Percentiles rank a stretch among this genome's conserved stretches.
Conservation (phyloP, 2,888 invertebrate genomes). For the Melinopterus prodromus region DNA sequence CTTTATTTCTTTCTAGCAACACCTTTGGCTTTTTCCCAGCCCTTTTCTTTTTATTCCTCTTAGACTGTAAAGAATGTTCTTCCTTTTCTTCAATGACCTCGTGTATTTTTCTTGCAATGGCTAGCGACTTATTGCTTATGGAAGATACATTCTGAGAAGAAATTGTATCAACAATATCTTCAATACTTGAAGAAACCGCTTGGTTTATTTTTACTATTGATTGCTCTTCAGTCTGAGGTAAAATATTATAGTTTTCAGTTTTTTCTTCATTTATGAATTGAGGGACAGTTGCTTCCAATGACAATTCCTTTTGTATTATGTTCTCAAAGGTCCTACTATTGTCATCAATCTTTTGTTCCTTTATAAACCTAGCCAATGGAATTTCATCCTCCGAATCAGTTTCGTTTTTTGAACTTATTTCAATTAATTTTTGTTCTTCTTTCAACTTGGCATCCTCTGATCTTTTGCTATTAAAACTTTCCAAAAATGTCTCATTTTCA, state of each 20-base stretch:
- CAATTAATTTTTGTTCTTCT: slow-evolving; percentile 7
- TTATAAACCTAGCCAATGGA: slow-evolving; percentile 42
- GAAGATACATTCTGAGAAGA: no score
- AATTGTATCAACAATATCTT: no score
- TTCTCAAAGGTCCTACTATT: neutral
- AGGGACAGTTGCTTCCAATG: no score
- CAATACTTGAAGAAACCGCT: no score
- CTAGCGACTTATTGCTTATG: no score
- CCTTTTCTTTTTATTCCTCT: neutral
- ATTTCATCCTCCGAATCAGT: slow-evolving; percentile 50
- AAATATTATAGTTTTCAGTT: neutral
- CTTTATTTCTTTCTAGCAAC: neutral
- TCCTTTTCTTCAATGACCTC: neutral
- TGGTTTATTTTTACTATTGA: no score
- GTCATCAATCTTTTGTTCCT: slow-evolving; percentile 19
- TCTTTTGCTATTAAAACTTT: slow-evolving; percentile 4
- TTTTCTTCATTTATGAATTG: neutral
- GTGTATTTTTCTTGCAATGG: neutral
- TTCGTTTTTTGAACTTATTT: slow-evolving; percentile 12
- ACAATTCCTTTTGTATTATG: neutral
- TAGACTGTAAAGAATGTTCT: neutral
- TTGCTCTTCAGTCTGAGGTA: neutral
- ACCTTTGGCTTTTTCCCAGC: neutral
- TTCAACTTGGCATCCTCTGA: neutral
- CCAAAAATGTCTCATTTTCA: slow-evolving; percentile 45